Evolutionary conservation across 2,888 invertebrate species (phyloP).

Genomic region (Entomobrya multifasciata): DNA sequence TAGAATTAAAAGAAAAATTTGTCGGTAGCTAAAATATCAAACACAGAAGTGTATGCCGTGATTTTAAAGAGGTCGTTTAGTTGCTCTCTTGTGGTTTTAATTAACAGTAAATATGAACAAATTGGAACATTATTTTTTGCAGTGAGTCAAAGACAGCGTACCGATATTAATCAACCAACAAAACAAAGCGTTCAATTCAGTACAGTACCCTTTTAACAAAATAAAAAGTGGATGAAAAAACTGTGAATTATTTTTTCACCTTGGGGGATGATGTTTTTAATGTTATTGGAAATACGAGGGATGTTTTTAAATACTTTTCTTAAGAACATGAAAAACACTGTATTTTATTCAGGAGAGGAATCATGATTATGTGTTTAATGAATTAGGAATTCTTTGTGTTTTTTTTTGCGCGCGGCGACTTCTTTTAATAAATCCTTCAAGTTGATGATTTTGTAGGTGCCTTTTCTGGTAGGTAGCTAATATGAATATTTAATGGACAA

Average conservation of each 20-base stretch:
- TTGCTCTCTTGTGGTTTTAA: conserved; percentile 62
- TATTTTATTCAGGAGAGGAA: neutral
- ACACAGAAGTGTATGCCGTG: conserved; percentile 13
- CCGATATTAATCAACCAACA: neutral
- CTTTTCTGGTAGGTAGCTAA: conserved; percentile 14
- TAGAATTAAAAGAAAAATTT: too few species aligned
- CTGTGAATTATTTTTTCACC: conserved; percentile 13
- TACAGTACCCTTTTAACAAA: too few species aligned
- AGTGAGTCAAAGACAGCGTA: conserved; percentile 4
- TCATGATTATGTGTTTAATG: conserved; percentile 51
- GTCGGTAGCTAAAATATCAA: too few species aligned
- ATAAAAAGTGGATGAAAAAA: neutral
- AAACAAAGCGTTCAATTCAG: too few species aligned
- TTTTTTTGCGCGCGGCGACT: conserved; percentile 5
- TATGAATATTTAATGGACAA: conserved; percentile 51
- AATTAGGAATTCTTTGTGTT: conserved; percentile 49
- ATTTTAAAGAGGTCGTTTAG: conserved; percentile 45
- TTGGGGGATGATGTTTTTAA: conserved; percentile 15
- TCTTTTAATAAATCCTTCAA: conserved; percentile 43
- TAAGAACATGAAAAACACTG: neutral
- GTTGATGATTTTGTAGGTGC: neutral
- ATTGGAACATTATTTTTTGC: conserved; percentile 26
- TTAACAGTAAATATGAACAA: conserved; percentile 43
- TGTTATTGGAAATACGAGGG: neutral
- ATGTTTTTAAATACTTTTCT: neutral